Base-by-base conservation (phyloP, 2,888 invertebrate genomes). In the Sphaerophoria rueppellii region DNA sequence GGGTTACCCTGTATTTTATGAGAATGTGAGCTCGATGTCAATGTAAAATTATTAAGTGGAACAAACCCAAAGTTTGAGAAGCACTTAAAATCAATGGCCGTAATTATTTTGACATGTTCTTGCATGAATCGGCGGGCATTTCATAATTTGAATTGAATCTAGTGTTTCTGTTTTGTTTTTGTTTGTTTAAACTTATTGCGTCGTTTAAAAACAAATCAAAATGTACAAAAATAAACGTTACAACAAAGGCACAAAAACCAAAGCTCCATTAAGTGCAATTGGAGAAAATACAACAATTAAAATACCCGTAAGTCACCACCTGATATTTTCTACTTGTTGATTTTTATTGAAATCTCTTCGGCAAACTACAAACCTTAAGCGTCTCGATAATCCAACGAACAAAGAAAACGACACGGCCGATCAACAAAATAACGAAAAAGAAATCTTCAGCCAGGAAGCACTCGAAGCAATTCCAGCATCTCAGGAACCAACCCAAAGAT, bases 401-500 rank as follows among this genome's bases (percentile, higher is more conserved):
- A 82, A 9, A 48, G 70, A 37, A 50, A 77, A 40, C 60, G 5
- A 58, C 52, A 58, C 86, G 0, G 77, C 86, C 37, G 78, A 70
- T 0, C 61, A 73, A 0, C 16, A 24, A 24, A 4, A 40, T 4
- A 71, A 86, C 61, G 71, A 88, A 3, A 87, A 87, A 50, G 87
- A 88, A 63, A 73, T 87, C 24, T 82, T 87, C 0, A 88, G 89
- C 14, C 91, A 91, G 69, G 91, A 91, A 57, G 67, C 35, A n/a
- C 90, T 91, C 67, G 91, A 91, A 89, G 90, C 50, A 0, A 90
- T 92, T 54, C 91, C 91, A 1, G 89, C 90, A 0, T 91, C 91
- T 0, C 92, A 92, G 81, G 90, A 90, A 54, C 90, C 90, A 5
- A 91, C 91, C 0, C 92, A 91, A 77, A 90, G 91, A 12, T 92